Evolutionary conservation across 2,797 vertebrate species (phyloP), one percentile per base, ranked within the genome.

Genomic region (Xerus rutilus): DNA sequence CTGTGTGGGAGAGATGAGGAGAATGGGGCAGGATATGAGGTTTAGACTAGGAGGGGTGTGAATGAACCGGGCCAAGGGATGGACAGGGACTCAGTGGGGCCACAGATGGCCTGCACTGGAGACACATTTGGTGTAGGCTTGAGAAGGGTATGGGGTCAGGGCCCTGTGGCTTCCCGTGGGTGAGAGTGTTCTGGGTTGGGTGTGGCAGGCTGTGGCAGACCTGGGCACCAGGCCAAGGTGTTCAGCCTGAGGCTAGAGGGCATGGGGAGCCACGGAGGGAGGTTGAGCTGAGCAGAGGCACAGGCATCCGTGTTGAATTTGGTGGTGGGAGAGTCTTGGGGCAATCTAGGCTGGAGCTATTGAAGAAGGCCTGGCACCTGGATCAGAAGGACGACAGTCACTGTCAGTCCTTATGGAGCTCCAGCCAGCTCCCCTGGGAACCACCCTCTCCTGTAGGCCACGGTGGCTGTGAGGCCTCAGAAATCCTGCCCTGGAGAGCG

Each of bases 271-370:
- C 3, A 1, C 2, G 5, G 88, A 64, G 20, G 7, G 13, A 30
- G 23, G 17, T 28, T 32, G 91, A 76, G 30, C 6, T 64, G 25
- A 47, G 32, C 43, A 67, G 52, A 21, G 47, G 20, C 0, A 32
- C n/a, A 52, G 73, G 39, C 35, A 0, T 10, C 0, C 4, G 39
- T 7, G 32, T 39, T 69, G 32, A n/a, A 47, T 7, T 7, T 0
- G 0, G 17, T 35, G 78, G 39, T 15, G 23, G 84, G 6, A 28
- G 57, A 6, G 57, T 70, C 6, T 39, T 2, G 9, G 67, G 25
- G 39, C 1, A 7, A 25, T 30, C 49, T 25, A 18, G 67, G 28
- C 49, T 74, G 52, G 57, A 30, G 47, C 39, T 3, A 4, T n/a
- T 13, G 4, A 2, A 0, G 8, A 47, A 28, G 64, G 73, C 69